Conservation (phyloP, 2,113 vertebrate species). For the Sitta europaea region DNA sequence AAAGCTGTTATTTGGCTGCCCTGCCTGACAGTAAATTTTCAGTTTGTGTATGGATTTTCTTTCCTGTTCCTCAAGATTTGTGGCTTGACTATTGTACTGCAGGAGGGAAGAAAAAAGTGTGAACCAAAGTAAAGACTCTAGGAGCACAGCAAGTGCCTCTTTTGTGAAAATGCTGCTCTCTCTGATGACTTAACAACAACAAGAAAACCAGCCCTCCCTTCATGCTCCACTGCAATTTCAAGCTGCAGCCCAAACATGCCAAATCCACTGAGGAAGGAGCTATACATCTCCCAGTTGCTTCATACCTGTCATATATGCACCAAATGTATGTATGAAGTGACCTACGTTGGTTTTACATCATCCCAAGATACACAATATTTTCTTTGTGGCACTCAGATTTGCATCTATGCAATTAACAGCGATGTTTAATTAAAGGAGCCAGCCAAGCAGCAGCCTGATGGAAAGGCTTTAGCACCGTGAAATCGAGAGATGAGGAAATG, state of each 20-base stretch:
- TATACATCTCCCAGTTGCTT: neutral
- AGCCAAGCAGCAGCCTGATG: neutral
- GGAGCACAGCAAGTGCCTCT: rapidly evolving
- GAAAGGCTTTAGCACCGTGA: neutral
- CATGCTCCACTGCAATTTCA: neutral
- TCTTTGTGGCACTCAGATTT: neutral
- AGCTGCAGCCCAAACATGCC: neutral
- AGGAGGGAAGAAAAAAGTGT: neutral
- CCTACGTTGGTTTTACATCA: rapidly evolving
- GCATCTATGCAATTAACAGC: neutral
- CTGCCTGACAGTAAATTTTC: neutral
- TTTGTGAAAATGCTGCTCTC: neutral
- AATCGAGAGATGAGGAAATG: neutral
- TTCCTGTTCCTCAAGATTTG: neutral
- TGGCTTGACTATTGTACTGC: neutral
- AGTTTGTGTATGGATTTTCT: neutral
- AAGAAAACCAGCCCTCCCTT: neutral
- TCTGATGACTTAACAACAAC: neutral
- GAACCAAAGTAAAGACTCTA: neutral
- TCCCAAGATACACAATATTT: neutral
- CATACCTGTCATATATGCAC: neutral
- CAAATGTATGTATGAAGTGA: neutral
- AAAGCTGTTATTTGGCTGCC: neutral
- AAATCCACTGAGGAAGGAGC: neutral
- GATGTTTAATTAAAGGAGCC: neutral